Base-by-base conservation (phyloP, 1,140 invertebrate species). In the Drosophila sp. region DNA sequence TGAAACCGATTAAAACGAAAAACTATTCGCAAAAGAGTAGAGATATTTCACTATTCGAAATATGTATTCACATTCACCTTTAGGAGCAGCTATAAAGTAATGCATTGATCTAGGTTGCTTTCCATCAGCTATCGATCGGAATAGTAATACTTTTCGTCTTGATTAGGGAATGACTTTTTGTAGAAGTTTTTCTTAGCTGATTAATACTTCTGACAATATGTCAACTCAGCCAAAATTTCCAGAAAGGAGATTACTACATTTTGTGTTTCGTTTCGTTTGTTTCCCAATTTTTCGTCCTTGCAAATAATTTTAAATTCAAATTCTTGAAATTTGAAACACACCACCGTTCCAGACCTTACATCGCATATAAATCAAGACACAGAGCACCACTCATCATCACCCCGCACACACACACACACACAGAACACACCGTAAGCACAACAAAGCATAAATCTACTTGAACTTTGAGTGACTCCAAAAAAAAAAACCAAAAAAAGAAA, bases 371-470 rank as follows among this genome's bases (percentile, higher is more conserved):
- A 35, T 58, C 5, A 58, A 58, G 33, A 25, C 6, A 25, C 1
- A 33, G 56, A 58, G n/a, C 32, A 25, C 44, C 23, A 50, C 23
- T 50, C 8, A 50, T 58, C 56, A 38, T 58, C 56, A 58, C 30
- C 56, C 27, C 5, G 41, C 17, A 66, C 63, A 86, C 83, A 86
- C 83, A 50, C 47, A 40, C 32, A 50, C 25, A 68, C 64, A 86
- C 73, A 86, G 72, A 86, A 83, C 72, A 87, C 65, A 76, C 70
- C 44, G 58, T 60, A 66, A 89, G 72, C 79, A 66, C 66, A 64
- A 63, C 64, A 68, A 56, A 68, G 67, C 79, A 86, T 86, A 86
- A 86, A 86, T 89, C 80, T 84, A 86, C 80, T 83, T 50, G 44
- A 47, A 76, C 81, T 65, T 11, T 10, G n/a, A 25, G 29, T 23